Conservation (phyloP, 2,797 vertebrate genomes). For the Pangasius sanitwongsei region DNA sequence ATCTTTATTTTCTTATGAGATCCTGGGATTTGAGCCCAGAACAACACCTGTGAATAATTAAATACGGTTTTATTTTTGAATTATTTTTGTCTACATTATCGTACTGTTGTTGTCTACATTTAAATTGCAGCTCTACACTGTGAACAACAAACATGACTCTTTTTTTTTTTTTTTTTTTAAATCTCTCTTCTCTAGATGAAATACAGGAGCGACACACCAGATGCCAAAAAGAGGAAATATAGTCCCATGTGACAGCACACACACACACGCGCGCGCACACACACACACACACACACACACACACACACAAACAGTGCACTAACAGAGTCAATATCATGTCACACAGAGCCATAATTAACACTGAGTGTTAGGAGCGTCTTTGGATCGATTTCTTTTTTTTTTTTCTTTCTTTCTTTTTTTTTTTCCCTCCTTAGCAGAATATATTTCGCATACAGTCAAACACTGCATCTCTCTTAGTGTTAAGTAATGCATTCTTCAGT, state of each 20-base stretch:
- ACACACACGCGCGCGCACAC: constrained; percentile 3
- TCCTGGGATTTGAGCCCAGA: background rate
- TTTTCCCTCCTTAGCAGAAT: too few species aligned
- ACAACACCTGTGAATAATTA: background rate
- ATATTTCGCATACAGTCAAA: background rate
- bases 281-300: background rate
- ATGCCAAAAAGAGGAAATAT: constrained; percentile 82
- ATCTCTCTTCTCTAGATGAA: constrained; percentile 64
- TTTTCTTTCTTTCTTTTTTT: background rate
- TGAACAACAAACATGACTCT: background rate
- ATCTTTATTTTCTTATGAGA: background rate
- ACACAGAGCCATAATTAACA: constrained; percentile 9
- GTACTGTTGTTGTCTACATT: background rate
- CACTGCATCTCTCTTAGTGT: background rate
- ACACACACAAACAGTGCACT: background rate
- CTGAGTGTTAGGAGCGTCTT: background rate
- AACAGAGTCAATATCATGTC: background rate
- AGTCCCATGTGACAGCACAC: constrained; percentile 70
- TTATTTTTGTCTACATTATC: background rate
- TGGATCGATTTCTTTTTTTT: background rate
- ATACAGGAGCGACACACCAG: constrained; percentile 75
- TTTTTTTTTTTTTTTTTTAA: background rate
- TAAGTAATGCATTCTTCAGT: background rate
- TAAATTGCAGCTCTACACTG: background rate
- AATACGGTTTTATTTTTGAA: background rate